A percentile compares a stretch with the other conserved stretches of the same genome.
These are phyloP conservation scores for Neolamprologus variostigma DNA, from an alignment of 2,113 vertebrate genomes.

Conservation along the genomic window DNA sequence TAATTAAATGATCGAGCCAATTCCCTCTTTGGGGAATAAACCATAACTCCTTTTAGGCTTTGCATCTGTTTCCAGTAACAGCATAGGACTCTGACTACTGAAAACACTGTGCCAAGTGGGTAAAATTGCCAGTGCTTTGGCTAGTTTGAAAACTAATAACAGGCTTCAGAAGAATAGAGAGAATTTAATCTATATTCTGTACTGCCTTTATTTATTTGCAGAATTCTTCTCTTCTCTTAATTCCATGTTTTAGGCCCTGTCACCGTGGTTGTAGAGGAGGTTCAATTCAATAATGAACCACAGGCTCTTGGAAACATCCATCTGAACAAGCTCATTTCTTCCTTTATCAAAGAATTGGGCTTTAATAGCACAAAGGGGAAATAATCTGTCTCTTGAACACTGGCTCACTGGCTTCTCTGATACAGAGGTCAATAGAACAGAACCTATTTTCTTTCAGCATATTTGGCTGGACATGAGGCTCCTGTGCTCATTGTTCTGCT, in stretches of 20 bases:
- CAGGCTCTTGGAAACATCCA: background rate
- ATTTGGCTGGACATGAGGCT: background rate
- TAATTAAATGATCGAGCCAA: slow-evolving; percentile 4
- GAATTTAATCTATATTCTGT: background rate
- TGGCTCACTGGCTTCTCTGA: background rate
- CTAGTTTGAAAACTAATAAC: background rate
- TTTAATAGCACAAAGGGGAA: background rate
- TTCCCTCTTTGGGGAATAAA: background rate
- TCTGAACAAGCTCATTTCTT: background rate
- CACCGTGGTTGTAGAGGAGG: background rate
- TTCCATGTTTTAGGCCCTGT: background rate
- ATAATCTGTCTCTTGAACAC: background rate
- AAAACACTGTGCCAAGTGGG: background rate
- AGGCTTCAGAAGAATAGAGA: background rate
- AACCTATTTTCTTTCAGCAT: background rate
- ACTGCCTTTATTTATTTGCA: background rate
- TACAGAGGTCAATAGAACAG: background rate
- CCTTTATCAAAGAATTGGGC: background rate
- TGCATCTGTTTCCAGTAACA: background rate
- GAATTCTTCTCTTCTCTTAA: background rate
- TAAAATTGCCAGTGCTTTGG: background rate
- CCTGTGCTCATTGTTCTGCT: background rate
- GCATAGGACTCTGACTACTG: background rate
- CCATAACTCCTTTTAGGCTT: background rate
- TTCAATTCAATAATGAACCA: background rate